Evolutionary conservation across 2,888 invertebrate species (phyloP).

Genomic region (Lithodes maja): DNA sequence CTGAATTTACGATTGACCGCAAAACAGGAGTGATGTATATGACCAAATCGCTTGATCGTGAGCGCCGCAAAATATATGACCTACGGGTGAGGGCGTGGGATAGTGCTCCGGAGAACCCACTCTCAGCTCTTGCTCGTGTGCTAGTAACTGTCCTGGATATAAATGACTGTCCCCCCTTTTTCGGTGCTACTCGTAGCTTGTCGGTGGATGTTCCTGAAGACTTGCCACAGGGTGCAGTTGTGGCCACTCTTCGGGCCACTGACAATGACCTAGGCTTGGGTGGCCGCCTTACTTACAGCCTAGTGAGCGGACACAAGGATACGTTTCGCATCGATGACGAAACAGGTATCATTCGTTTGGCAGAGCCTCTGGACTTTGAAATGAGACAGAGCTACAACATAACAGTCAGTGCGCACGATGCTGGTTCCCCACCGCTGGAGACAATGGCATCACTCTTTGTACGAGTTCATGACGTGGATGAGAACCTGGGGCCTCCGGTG

Average conservation of each 20-base stretch:
- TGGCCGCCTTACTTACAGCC: constrained; percentile 57
- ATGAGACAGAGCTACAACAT: constrained; percentile 91
- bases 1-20: constrained; percentile 90
- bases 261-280: constrained; percentile 92
- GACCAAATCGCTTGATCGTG: constrained; percentile 91
- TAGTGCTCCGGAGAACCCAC: constrained; percentile 80
- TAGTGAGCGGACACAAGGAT: constrained; percentile 77
- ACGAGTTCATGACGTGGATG: constrained; percentile 88
- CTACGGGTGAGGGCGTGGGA: constrained; percentile 88
- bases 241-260: constrained; percentile 87
- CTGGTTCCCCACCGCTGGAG: constrained; percentile 86
- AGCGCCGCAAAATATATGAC: constrained; percentile 87
- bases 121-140: constrained; percentile 89
- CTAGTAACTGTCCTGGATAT: constrained; percentile 90
- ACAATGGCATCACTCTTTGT: constrained; percentile 86
- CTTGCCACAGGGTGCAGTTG: constrained; percentile 89
- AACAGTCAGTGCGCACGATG: constrained; percentile 88
- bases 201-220: constrained; percentile 91
- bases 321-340: constrained; percentile 88
- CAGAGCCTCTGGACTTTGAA: constrained; percentile 89
- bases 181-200: constrained; percentile 78
- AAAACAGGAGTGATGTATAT: constrained; percentile 90
- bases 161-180: constrained; percentile 91
- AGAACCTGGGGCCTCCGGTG: constrained; percentile 81
- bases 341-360: constrained; percentile 90